Base-by-base conservation (phyloP, 2,888 invertebrate genomes). In the Lithophane socia region DNA sequence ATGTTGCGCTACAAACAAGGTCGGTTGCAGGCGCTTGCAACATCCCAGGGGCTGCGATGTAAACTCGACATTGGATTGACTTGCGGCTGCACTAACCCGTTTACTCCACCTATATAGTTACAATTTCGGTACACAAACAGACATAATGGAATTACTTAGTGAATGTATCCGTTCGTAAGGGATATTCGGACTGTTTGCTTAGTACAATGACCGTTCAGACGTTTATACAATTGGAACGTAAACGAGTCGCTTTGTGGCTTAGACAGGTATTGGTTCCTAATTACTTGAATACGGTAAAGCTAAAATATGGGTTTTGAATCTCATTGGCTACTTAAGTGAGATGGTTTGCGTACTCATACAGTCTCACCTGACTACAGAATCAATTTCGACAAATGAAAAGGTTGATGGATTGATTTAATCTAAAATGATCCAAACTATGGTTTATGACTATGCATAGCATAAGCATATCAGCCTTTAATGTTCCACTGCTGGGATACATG, bases 51-150 rank as follows among this genome's bases (percentile, higher is more conserved):
- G 86, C 83, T 75, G 81, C 76, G 70, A 79, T 88, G 90, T 90
- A 92, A 94, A 94, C 93, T 90, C 83, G 94, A 94, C 94, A 93
- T 89, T 47, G 82, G 92, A 94, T 91, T 92, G 94, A 94, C 94
- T 93, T 86, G 89, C 77, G 86, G 86, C 84, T 71, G 52, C 54
- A 60, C 82, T 92, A 92, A 92, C 89, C 79, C 63, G 88, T 88
- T 93, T 91, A 92, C 76, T 82, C 4, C 79, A 73, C 80, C 72
- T 83, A 61, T 75, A 71, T 86, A 85, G 80, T 70, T 85, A 84
- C 74, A 86, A 80, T 84, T 86, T 80, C 52, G 75, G 58, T 74
- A 75, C 75, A 84, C 84, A 85, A 82, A 82, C 82, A 76, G 77
- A 42, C 68, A n/a, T 88, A 90, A 87, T 89, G 76, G 84, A 85